These are phyloP conservation scores for Drosophila paramelanica DNA, from an alignment of 2,888 invertebrate species.

Conservation along the genomic window DNA sequence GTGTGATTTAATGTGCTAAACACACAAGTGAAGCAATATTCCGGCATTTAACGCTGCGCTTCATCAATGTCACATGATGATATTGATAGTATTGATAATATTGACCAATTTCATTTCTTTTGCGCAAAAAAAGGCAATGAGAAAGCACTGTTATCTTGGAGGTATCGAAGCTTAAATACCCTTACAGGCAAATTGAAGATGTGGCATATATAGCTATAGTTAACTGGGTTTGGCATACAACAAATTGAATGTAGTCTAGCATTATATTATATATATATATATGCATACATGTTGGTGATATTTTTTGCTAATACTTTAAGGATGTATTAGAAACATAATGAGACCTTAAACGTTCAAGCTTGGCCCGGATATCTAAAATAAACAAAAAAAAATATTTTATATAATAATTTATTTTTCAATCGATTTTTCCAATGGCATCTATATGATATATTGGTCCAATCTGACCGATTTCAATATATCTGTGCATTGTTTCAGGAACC, in stretches of 20 bases:
- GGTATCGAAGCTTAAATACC: background rate
- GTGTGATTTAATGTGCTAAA: constrained; percentile 18
- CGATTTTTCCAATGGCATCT: constrained; percentile 1
- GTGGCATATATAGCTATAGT: too few species aligned
- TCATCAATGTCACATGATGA: constrained; percentile 50
- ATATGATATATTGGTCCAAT: too few species aligned
- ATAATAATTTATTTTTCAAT: background rate
- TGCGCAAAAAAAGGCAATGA: background rate
- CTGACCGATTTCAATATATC: too few species aligned
- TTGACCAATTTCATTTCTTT: background rate
- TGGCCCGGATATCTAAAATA: too few species aligned
- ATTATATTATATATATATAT: too few species aligned
- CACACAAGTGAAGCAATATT: background rate
- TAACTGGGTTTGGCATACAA: too few species aligned
- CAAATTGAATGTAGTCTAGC: too few species aligned
- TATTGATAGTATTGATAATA: background rate
- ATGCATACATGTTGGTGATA: too few species aligned
- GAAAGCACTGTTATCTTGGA: background rate
- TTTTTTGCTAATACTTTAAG: too few species aligned
- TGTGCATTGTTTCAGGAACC: too few species aligned
- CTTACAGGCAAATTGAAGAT: background rate
- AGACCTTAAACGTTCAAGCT: too few species aligned
- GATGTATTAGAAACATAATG: too few species aligned
- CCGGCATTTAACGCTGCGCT: constrained; percentile 26
- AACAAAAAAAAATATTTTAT: background rate